Conservation (phyloP, 1,140 invertebrate genomes). For the Meloidogyne exigua region DNA sequence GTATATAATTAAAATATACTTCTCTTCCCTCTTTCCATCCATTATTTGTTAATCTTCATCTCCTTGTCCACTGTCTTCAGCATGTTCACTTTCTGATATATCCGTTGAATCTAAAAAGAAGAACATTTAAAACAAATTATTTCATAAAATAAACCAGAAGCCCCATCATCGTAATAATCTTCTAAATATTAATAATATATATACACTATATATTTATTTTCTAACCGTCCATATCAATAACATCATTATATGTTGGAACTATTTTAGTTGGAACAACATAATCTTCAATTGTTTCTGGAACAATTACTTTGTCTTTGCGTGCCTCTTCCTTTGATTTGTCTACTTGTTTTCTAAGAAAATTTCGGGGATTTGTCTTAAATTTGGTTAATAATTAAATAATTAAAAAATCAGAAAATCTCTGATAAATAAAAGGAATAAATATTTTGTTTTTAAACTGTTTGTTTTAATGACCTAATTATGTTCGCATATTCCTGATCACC, state of each 20-base stretch:
- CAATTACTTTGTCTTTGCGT: slow-evolving; percentile 89
- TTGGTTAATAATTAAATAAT: no score
- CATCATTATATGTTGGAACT: slow-evolving; percentile 27
- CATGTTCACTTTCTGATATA: slow-evolving; percentile 39
- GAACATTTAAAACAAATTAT: neutral
- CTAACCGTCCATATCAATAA: slow-evolving; percentile 40
- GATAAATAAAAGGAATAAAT: no score
- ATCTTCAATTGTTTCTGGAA: slow-evolving; percentile 94
- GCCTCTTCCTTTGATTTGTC: slow-evolving; percentile 87
- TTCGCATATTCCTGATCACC: slow-evolving; percentile 94
- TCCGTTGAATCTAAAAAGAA: neutral
- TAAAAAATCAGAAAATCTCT: no score
- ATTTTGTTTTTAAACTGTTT: no score
- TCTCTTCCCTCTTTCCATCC: neutral
- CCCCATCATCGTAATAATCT: slow-evolving; percentile 67
- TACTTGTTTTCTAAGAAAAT: slow-evolving; percentile 72
- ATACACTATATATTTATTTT: slow-evolving; percentile 32
- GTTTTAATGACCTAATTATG: slow-evolving; percentile 24
- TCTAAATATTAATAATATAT: neutral
- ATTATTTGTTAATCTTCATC: slow-evolving; percentile 20
- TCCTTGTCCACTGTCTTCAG: slow-evolving; percentile 59
- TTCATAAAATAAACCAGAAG: slow-evolving; percentile 62
- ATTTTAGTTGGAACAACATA: slow-evolving; percentile 83
- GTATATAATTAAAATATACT: neutral
- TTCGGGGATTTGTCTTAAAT: no score